A percentile compares a stretch with the other conserved stretches of the same genome.
Evolutionary conservation across 64 coral and sea anemone genomes (phyloP).

Genomic region (Acropora tenuis): DNA sequence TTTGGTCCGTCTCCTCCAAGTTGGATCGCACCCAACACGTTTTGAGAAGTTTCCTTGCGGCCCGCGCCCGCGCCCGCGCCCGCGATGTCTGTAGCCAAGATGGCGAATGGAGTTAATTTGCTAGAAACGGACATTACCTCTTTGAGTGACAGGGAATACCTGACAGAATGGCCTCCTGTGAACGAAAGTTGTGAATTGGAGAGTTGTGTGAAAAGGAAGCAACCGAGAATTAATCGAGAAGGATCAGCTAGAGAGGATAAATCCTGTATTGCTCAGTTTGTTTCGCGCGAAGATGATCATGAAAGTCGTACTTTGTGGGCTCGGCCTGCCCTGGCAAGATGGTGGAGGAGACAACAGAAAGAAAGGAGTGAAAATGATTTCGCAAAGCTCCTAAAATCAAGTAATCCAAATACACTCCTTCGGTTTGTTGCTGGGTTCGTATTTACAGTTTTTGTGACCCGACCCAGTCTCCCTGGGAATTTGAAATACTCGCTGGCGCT

Average conservation of each 20-base stretch:
- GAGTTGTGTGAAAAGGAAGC: not conserved
- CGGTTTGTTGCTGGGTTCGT: slow-evolving; percentile 24
- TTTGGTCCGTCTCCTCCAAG: no score
- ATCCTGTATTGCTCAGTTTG: no score
- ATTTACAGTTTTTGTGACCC: not conserved
- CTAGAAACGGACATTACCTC: not conserved
- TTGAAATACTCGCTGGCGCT: no score
- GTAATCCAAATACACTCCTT: slow-evolving; percentile 58
- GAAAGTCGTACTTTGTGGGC: slow-evolving; percentile 16
- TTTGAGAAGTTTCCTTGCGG: no score
- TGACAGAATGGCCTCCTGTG: slow-evolving; percentile 23
- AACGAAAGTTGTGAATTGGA: not conserved
- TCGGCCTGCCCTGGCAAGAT: slow-evolving; percentile 54
- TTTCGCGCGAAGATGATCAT: no score
- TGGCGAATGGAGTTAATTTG: not conserved
- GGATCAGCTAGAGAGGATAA: not conserved
- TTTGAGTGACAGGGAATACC: slow-evolving; percentile 14
- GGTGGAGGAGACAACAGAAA: slow-evolving; percentile 51
- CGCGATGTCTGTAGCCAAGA: not conserved
- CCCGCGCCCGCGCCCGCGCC: no score
- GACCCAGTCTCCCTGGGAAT: not conserved
- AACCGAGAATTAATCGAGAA: not conserved
- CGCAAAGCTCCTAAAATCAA: slow-evolving; percentile 11
- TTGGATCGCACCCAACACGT: no score
- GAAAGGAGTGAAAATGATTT: not conserved